These are phyloP conservation scores for Volucella inflata DNA, from an alignment of 2,888 invertebrate species.

Conservation along the genomic window DNA sequence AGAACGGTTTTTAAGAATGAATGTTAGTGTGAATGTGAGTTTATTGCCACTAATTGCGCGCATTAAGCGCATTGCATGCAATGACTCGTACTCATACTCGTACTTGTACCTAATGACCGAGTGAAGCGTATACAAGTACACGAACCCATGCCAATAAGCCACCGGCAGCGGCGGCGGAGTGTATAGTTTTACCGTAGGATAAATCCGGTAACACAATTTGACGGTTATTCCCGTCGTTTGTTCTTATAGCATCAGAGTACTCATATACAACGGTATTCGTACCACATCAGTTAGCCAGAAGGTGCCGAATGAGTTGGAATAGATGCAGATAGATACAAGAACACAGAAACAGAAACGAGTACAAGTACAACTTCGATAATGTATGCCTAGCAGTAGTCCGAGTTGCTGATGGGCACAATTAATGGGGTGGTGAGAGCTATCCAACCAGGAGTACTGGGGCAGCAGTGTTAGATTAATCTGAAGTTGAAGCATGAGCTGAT, in stretches of 20 bases:
- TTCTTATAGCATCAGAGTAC: constrained; percentile 27
- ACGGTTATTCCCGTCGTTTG: constrained; percentile 54
- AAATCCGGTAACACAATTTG: constrained; percentile 65
- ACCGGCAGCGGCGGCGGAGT: constrained; percentile 11
- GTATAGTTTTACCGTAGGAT: constrained; percentile 50
- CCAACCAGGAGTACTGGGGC: not conserved
- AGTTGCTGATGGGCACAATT: constrained; percentile 71
- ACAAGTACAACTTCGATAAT: not conserved
- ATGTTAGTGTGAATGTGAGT: constrained; percentile 3
- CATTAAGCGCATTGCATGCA: constrained; percentile 59
- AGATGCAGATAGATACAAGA: constrained; percentile 41
- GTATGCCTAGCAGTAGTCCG: constrained; percentile 47
- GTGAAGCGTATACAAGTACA: constrained; percentile 53
- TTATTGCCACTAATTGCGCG: constrained; percentile 70
- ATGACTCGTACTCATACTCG: not conserved
- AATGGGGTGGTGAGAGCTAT: constrained; percentile 65
- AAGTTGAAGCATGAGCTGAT: constrained; percentile 45
- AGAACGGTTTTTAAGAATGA: not conserved
- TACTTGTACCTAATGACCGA: constrained; percentile 62
- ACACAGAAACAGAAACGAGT: no score
- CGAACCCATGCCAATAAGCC: constrained; percentile 70
- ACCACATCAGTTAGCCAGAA: constrained; percentile 36
- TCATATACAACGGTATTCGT: constrained; percentile 51
- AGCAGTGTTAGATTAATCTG: no score
- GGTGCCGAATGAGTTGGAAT: constrained; percentile 56